Evolutionary conservation across 2,888 invertebrate species (phyloP), one percentile per base, ranked within the genome.

Genomic region (Phasia obesa): DNA sequence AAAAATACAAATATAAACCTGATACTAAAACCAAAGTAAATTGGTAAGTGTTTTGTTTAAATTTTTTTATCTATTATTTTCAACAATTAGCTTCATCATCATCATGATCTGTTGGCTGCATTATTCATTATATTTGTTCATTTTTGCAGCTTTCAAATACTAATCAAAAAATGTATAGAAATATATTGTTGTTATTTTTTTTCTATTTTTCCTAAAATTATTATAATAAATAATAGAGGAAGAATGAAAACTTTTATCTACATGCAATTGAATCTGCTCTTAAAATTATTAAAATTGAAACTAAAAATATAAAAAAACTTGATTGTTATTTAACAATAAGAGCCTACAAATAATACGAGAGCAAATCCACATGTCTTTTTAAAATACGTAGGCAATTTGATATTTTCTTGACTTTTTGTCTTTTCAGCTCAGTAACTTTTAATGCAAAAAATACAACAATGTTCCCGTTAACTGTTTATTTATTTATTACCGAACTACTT

Each of bases 21-120:
- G 35, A 31, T 19, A 31, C 51, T 23, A 21, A 47, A 62, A 31
- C 25, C 38, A 19, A 49, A 57, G 23, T 47, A 57, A 67, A 51
- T 67, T 59, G 75, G 75, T 75, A 75, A 75, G 75, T 75, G 57
- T 21, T 59, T 19, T 23, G 21, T 27, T 25, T 27, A 23, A 35
- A 4, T 49, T 42, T 71, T 71, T 60, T 13, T n/a, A 17, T 42
- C 27, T 6, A 64, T 21, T 53, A 23, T 64, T 62, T 64, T 53
- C 4, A 27, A 42, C 62, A 53, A 15, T 62, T 15, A 62, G 9
- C 60, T 11, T 7, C 31, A 35, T 21, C n/a, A 19, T 47, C 11
- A 19, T 13, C 15, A 42, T 42, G 13, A n/a, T 42, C 15, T 17
- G 11, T 19, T 55, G 17, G 38, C n/a, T n/a, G 4, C n/a, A 42